These are phyloP conservation scores for Rhyacichthys aspro DNA, from an alignment of 2,797 vertebrate species.

Conservation along the genomic window DNA sequence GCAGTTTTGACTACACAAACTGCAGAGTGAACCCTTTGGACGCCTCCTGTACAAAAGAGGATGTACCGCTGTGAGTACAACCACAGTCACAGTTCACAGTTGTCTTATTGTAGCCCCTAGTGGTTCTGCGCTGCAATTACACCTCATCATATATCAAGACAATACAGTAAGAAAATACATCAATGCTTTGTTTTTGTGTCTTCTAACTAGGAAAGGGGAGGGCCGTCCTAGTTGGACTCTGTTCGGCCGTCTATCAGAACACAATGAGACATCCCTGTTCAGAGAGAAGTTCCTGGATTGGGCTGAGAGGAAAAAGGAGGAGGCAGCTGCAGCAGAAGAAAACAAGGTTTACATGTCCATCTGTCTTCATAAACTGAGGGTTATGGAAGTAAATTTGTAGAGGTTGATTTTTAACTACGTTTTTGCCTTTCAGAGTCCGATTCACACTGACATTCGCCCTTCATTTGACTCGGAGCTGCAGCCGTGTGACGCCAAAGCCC, in stretches of 20 bases:
- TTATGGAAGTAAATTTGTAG: too few relatives aligned
- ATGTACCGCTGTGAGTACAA: slow-evolving; percentile 76
- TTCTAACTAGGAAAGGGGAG: slow-evolving; percentile 73
- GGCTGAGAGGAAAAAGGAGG: slow-evolving; percentile 81
- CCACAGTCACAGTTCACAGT: not conserved
- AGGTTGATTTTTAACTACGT: too few relatives aligned
- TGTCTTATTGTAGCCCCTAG: slow-evolving; percentile 57
- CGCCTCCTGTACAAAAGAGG: slow-evolving; percentile 65
- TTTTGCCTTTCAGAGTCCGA: slow-evolving; percentile 57
- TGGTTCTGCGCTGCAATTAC: slow-evolving; percentile 40
- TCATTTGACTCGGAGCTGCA: slow-evolving; percentile 73
- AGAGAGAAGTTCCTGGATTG: slow-evolving; percentile 87
- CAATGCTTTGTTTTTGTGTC: slow-evolving; percentile 9
- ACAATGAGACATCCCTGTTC: slow-evolving; percentile 86
- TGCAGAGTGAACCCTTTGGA: slow-evolving; percentile 82
- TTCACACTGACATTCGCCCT: slow-evolving; percentile 37
- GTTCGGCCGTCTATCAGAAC: slow-evolving; percentile 83
- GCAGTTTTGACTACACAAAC: slow-evolving; percentile 80
- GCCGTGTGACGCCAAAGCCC: slow-evolving; percentile 70
- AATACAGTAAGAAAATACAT: not conserved
- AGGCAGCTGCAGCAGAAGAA: slow-evolving; percentile 67
- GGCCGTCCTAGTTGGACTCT: slow-evolving; percentile 82
- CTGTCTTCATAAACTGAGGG: not conserved
- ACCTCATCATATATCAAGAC: slow-evolving; percentile 6
- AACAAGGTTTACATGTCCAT: slow-evolving; percentile 66